These are phyloP conservation scores for Triops cancriformis DNA, from an alignment of 1,140 invertebrate genomes.

Conservation along the genomic window DNA sequence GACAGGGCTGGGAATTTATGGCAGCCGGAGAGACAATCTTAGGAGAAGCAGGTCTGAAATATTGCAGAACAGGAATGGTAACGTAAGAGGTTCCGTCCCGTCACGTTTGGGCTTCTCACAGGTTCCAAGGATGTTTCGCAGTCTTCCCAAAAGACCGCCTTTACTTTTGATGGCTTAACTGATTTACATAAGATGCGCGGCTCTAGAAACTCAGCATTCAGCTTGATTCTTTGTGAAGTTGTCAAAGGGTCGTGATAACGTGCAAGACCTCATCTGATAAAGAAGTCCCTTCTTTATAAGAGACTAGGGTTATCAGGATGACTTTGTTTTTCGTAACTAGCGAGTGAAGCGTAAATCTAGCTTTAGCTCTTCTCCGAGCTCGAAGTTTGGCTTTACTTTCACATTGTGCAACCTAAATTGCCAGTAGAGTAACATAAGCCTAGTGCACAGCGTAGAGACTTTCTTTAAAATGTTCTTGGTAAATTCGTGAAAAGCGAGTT, in stretches of 20 bases:
- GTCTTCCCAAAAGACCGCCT: not conserved
- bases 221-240: not conserved
- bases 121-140: not conserved
- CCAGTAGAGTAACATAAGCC: too few relatives aligned
- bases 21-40: not conserved
- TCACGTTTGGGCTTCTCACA: not conserved
- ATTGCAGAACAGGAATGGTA: too few relatives aligned
- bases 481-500: too few relatives aligned
- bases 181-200: not conserved
- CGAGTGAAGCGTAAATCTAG: too few relatives aligned
- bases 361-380: too few relatives aligned
- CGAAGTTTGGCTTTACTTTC: too few relatives aligned
- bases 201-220: not conserved
- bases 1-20: slow-evolving; percentile 3
- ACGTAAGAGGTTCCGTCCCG: not conserved
- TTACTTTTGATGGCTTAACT: not conserved
- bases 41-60: not conserved
- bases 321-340: too few relatives aligned
- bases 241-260: not conserved
- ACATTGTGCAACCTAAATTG: too few relatives aligned
- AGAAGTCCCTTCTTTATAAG: not conserved
- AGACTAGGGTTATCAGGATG: too few relatives aligned
- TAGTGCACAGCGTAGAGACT: too few relatives aligned
- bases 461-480: too few relatives aligned
- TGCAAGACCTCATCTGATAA: not conserved